These are phyloP conservation scores for Masnerella sp. DNA, from an alignment of 2,888 invertebrate species.

Conservation along the genomic window DNA sequence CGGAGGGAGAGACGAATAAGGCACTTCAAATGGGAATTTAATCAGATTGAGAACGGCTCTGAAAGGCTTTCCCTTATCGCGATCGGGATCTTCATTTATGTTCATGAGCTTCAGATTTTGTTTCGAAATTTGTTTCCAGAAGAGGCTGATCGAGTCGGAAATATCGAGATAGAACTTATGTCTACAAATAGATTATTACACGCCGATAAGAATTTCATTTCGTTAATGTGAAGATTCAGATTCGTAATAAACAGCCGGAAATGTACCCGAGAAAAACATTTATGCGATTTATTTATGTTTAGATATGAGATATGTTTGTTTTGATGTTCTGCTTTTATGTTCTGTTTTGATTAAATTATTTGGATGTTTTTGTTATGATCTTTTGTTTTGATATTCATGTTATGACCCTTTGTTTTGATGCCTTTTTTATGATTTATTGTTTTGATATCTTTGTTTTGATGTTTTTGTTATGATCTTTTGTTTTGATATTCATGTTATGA, in stretches of 20 bases:
- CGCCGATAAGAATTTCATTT: conserved; percentile 46
- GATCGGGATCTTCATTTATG: conserved; percentile 43
- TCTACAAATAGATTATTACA: conserved; percentile 45
- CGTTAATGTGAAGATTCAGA: conserved; percentile 26
- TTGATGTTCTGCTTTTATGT: no score
- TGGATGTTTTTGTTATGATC: no score
- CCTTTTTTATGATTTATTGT: no score
- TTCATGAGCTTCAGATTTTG: conserved; percentile 50
- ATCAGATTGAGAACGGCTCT: conserved; percentile 43
- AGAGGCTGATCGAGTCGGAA: conserved; percentile 19
- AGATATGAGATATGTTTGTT: no score
- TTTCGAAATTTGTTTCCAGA: conserved; percentile 46
- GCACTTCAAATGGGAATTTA: conserved; percentile 46
- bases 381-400: no score
- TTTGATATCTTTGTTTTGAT: no score
- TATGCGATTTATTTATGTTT: no score
- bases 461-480: no score
- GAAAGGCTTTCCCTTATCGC: conserved; percentile 39
- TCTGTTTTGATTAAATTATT: background rate
- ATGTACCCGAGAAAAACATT: no score
- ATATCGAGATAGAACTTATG: conserved; percentile 30
- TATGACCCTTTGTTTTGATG: no score
- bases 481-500: no score
- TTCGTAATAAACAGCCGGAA: conserved; percentile 15
- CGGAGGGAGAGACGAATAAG: conserved; percentile 7